Base-by-base conservation (phyloP, 2,888 invertebrate genomes). In the Phorcus lineatus region DNA sequence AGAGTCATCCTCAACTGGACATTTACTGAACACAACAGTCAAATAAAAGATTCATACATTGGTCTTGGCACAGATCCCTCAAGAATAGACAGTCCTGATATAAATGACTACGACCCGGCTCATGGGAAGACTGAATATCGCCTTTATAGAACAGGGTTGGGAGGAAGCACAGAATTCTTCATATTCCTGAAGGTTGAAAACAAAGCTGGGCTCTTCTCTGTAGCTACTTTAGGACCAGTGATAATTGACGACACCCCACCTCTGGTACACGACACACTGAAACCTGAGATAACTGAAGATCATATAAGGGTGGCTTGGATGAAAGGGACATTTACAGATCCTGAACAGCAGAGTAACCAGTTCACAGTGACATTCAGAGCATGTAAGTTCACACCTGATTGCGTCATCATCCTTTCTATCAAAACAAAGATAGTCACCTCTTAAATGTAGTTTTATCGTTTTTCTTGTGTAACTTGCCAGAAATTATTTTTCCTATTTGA, bases 201-300 rank as follows among this genome's bases (percentile, higher is more conserved):
- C 78, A 87, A 85, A 77, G 88, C 87, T n/a, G 82, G 82, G 2
- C 24, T 85, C 31, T 74, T 81, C 28, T 79, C 53, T 2, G 74
- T 81, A 1, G 76, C 66, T 9, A 17, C 80, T 0, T 54, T 86
- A 28, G 88, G 87, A 7, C 86, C 88, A 17, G 52, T 87, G 6
- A 28, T 86, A 1, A 82, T 86, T 36, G 86, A 88, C 74, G 84
- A 87, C 67, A 85, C 86, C 1, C 85, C 88, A 2, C 88, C 88
- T 9, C 2, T 76, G 1, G 78, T 81, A 19, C 74, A 53, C 31
- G 31, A 53, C 6, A 52, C 28, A 0, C 75, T 84, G 9, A 19
- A 52, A 4, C 76, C 84, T 0, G 57, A 13, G 2, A 53, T 86
- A n/a, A 76, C 67, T 7, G 54, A 62, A 2, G 55, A 78, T 3